Evolutionary conservation across 2,113 vertebrate genomes (phyloP).

Genomic region (Caranx ignobilis): DNA sequence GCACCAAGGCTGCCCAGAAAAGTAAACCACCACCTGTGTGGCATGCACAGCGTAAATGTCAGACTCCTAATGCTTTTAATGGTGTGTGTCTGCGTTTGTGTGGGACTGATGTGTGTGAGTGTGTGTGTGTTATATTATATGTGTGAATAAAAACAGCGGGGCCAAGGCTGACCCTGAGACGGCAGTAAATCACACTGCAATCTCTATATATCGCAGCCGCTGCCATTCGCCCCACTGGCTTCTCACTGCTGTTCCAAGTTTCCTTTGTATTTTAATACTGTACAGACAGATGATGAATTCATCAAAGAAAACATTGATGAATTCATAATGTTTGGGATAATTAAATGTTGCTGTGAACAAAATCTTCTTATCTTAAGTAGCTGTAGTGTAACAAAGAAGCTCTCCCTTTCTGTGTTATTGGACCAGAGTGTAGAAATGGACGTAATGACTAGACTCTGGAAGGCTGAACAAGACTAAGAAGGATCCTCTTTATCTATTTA

Average conservation of each 20-base stretch:
- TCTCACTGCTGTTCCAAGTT: constrained; percentile 41
- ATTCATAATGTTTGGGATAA: constrained; percentile 26
- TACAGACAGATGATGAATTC: neutral
- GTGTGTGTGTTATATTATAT: constrained; percentile 35
- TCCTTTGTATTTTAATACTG: constrained; percentile 28
- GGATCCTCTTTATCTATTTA: constrained; percentile 78
- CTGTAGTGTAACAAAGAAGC: constrained; percentile 30
- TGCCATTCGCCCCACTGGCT: constrained; percentile 48
- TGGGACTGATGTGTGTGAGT: constrained; percentile 1
- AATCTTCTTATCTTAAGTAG: constrained; percentile 12
- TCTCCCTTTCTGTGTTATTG: constrained; percentile 34
- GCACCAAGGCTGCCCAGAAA: constrained; percentile 38
- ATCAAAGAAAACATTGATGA: neutral
- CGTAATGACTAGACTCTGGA: constrained; percentile 46
- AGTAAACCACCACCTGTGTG: constrained; percentile 65
- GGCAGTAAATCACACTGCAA: constrained; percentile 74
- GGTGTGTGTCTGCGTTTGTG: constrained; percentile 5
- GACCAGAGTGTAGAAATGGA: constrained; percentile 38
- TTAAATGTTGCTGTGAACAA: constrained; percentile 23
- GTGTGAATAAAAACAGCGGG: constrained; percentile 69
- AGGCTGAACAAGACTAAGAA: constrained; percentile 50
- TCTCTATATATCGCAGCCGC: constrained; percentile 66
- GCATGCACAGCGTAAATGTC: constrained; percentile 72
- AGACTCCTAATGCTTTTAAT: constrained; percentile 67
- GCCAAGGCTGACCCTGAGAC: constrained; percentile 58